phyloP scores from a whole-genome alignment of 2,888 invertebrate genomes.

The Hyposoter didymator region DNA sequence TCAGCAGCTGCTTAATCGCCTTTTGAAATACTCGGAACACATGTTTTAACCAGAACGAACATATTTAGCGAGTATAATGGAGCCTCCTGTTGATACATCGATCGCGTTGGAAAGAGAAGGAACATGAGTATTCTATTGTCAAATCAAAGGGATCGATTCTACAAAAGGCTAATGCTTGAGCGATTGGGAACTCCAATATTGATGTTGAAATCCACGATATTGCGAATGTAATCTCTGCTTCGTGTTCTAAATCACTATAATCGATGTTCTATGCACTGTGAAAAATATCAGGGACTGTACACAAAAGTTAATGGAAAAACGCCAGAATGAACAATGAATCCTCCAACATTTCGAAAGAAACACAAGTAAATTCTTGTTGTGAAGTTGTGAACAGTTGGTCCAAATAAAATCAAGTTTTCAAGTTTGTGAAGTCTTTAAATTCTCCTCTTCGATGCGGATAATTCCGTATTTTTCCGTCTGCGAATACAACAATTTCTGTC shows the following conservation, averaged over 20 bases:
- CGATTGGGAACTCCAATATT: conserved; percentile 57
- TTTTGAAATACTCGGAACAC: background rate
- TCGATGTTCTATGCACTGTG: background rate
- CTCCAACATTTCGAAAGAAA: background rate
- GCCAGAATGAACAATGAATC: background rate
- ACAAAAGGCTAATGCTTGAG: conserved; percentile 35
- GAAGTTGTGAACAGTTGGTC: background rate
- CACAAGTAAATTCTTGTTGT: background rate
- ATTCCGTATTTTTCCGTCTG: background rate
- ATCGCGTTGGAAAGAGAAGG: background rate
- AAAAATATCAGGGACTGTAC: background rate
- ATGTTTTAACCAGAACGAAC: background rate
- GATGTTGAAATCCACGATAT: conserved; percentile 43
- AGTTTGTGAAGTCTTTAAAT: background rate
- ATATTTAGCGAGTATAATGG: background rate
- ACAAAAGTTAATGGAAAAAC: background rate
- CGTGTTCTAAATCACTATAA: conserved; percentile 9
- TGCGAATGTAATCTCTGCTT: conserved; percentile 10
- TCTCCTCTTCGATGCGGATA: background rate
- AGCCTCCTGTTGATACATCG: background rate
- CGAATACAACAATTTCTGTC: background rate
- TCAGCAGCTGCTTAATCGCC: conserved; percentile 1
- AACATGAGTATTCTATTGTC: conserved; percentile 1
- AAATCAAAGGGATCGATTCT: conserved; percentile 32
- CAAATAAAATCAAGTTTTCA: background rate